Percentiles rank a stretch among this genome's conserved stretches.
Evolutionary conservation across 2,888 invertebrate genomes (phyloP).

Genomic region (Syrista parreyssii): DNA sequence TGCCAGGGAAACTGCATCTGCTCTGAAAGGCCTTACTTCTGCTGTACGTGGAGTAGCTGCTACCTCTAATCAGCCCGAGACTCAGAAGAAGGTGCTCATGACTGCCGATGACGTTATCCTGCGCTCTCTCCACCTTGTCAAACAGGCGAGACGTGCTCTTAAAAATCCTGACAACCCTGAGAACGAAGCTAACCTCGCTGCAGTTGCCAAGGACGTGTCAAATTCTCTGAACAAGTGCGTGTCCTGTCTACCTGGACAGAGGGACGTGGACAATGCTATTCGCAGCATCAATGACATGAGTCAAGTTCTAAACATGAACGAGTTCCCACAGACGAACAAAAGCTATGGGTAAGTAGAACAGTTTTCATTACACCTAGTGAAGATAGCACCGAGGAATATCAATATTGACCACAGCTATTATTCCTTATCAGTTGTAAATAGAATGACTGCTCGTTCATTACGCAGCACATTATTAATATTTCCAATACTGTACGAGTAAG

Average conservation of each 20-base stretch:
- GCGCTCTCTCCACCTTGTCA: conserved; percentile 81
- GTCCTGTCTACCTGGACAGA: conserved; percentile 91
- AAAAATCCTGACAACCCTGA: conserved; percentile 74
- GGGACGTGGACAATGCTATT: conserved; percentile 92
- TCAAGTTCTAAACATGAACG: conserved; percentile 77
- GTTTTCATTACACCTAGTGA: conserved; percentile 7
- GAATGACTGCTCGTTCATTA: conserved; percentile 1
- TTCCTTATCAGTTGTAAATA: background rate
- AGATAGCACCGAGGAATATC: background rate
- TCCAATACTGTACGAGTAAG: background rate
- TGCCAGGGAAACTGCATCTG: conserved; percentile 83
- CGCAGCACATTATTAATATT: background rate
- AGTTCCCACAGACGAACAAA: conserved; percentile 81
- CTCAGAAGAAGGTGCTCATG: conserved; percentile 72
- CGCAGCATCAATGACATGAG: conserved; percentile 83
- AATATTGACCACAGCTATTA: background rate
- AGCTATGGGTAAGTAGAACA: conserved; percentile 72
- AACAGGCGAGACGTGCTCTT: conserved; percentile 83
- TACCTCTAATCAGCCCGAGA: conserved; percentile 70
- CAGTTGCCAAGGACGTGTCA: conserved; percentile 80
- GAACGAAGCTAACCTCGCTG: conserved; percentile 72
- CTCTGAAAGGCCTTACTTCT: conserved; percentile 78
- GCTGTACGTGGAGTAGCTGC: conserved; percentile 85
- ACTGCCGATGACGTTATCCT: conserved; percentile 84
- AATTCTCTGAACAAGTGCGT: conserved; percentile 75